Percentiles rank a stretch among this genome's conserved stretches.
Conservation (phyloP, 2,797 vertebrate species). For the Jordanella pulchra region DNA sequence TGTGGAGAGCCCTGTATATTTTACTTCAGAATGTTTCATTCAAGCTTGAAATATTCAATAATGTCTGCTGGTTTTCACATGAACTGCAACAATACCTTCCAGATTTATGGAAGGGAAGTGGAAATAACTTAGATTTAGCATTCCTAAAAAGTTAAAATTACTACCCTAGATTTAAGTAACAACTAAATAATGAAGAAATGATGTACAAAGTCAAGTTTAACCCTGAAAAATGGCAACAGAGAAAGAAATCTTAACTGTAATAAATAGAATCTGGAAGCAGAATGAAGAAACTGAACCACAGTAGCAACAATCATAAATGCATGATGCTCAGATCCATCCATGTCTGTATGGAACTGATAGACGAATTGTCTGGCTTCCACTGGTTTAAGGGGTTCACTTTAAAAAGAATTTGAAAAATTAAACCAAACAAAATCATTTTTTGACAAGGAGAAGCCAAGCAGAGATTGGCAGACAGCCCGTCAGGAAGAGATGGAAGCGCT, state of each 20-base stretch:
- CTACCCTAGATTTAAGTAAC: slow-evolving; percentile 15
- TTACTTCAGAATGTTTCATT: slow-evolving; percentile 52
- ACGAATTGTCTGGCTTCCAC: slow-evolving; percentile 14
- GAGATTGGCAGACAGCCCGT: slow-evolving; percentile 15
- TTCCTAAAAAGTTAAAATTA: slow-evolving; percentile 22
- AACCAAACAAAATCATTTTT: slow-evolving; percentile 21
- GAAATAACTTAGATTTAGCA: slow-evolving; percentile 15
- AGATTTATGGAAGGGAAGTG: slow-evolving; percentile 12
- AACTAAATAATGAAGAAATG: slow-evolving; percentile 29
- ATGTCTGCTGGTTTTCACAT: slow-evolving; percentile 20
- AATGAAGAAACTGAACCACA: slow-evolving; percentile 9
- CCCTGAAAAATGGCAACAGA: slow-evolving; percentile 53
- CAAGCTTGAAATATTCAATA: slow-evolving; percentile 27
- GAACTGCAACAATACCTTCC: slow-evolving; percentile 18
- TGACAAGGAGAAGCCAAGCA: slow-evolving; percentile 38
- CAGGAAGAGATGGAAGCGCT: slow-evolving; percentile 3
- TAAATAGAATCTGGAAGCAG: slow-evolving; percentile 24
- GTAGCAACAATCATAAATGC: slow-evolving; percentile 23
- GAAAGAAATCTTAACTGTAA: slow-evolving; percentile 23
- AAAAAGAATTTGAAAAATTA: background rate
- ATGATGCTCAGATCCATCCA: slow-evolving; percentile 24
- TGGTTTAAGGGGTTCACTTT: background rate
- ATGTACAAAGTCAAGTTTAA: slow-evolving; percentile 26
- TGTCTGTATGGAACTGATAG: slow-evolving; percentile 23
- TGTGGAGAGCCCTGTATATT: background rate